Percentiles rank a stretch among this genome's conserved stretches.
These are phyloP conservation scores for Ptychobarbus kaznakovi DNA, from an alignment of 2,797 vertebrate species.

Conservation along the genomic window DNA sequence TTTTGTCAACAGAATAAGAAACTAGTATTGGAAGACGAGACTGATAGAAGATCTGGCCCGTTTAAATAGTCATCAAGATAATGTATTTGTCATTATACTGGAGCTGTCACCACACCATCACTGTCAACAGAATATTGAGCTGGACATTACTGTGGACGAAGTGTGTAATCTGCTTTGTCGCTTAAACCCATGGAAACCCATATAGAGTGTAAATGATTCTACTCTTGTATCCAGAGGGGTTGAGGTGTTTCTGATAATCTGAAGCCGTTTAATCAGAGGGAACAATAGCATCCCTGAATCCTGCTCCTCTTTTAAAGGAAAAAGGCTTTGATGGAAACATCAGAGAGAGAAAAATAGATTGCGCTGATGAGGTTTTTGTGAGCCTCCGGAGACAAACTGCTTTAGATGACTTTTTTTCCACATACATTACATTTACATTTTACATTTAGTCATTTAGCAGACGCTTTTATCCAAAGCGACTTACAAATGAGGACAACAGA, in stretches of 20 bases:
- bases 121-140: neutral
- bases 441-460: no score
- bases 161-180: neutral
- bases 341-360: neutral
- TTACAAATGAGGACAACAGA: no score
- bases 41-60: neutral
- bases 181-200: neutral
- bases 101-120: neutral
- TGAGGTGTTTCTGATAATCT: neutral
- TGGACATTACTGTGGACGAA: neutral
- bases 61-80: neutral
- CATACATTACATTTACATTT: no score
- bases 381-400: slow-evolving; percentile 12
- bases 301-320: slow-evolving; percentile 5
- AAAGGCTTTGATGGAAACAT: slow-evolving; percentile 29
- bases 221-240: neutral
- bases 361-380: slow-evolving; percentile 27
- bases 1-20: neutral
- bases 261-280: slow-evolving; percentile 12
- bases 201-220: slow-evolving; percentile 20
- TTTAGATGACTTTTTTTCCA: neutral
- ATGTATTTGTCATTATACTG: neutral
- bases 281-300: slow-evolving; percentile 22
- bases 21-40: neutral
- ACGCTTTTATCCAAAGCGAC: no score